Evolutionary conservation across 1,140 invertebrate species (phyloP).

Genomic region (Pseudomyrmex pallidus): DNA sequence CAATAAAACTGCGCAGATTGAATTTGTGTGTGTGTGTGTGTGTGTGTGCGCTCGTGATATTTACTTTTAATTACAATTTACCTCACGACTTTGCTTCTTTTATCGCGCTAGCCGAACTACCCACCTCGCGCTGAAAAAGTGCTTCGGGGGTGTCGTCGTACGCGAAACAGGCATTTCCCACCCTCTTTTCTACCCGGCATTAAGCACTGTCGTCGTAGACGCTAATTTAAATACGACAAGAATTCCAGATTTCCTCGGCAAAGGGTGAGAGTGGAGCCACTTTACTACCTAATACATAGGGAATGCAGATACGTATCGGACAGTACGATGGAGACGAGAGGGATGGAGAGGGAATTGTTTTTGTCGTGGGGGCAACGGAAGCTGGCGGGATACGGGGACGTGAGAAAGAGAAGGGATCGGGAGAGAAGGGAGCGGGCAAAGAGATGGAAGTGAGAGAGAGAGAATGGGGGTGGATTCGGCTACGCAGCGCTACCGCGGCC

Average conservation of each 20-base stretch:
- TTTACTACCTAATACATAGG: conserved; percentile 52
- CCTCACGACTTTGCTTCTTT: conserved; percentile 34
- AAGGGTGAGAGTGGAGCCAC: conserved; percentile 54
- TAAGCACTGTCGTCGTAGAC: conserved; percentile 56
- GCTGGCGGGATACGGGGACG: conserved; percentile 35
- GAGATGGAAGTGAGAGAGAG: conserved; percentile 39
- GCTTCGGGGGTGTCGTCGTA: conserved; percentile 32
- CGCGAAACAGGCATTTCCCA: conserved; percentile 38
- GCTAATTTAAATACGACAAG: conserved; percentile 66
- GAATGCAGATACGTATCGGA: conserved; percentile 54
- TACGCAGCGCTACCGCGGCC: conserved; percentile 74
- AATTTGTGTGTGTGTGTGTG: too few species aligned
- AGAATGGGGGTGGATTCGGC: conserved; percentile 65
- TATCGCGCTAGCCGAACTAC: conserved; percentile 25
- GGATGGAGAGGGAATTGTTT: conserved; percentile 61
- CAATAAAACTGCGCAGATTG: conserved; percentile 6
- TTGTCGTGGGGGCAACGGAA: conserved; percentile 59
- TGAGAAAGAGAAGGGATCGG: conserved; percentile 9
- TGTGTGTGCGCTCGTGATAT: neutral
- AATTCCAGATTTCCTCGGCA: conserved; percentile 57
- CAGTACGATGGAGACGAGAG: conserved; percentile 19
- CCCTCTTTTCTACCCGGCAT: neutral
- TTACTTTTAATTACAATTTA: conserved; percentile 56
- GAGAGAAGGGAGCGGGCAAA: neutral
- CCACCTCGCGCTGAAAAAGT: conserved; percentile 43